Base-by-base conservation (phyloP, 2,888 invertebrate genomes). In the Euplexia lucipara region DNA sequence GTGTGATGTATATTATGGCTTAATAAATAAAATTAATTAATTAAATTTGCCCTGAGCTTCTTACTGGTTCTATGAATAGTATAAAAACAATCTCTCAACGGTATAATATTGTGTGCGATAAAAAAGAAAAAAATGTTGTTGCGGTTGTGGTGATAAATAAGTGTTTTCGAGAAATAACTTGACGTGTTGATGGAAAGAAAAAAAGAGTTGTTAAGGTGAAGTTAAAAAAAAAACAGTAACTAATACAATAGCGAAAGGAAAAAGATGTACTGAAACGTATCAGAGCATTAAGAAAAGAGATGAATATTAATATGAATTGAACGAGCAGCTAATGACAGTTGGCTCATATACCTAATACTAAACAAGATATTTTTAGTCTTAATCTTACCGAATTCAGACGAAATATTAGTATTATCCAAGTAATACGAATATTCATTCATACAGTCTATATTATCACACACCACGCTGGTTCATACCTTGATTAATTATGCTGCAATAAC, bases 11-110 rank as follows among this genome's bases (percentile, higher is more conserved):
- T 60, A 74, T 70, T 70, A 78, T 53, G 65, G 58, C 71, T 78
- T 62, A 62, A 75, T 67, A 60, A 71, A 74, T 70, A 70, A 65
- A 70, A 62, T 42, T 74, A 61, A 74, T 64, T 77, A 70, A 78
- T 78, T 78, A 60, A 67, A 67, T 42, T 52, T 0, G 30, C 63
- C 59, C 32, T 75, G 63, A 30, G 47, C 42, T 57, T n/a, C n/a
- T n/a, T n/a, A 62, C 71, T 57, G 14, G 63, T 76, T 74, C 77
- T 53, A 70, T 45, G 79, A 74, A 79, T 70, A 16, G 30, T 30
- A 57, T 53, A 70, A 74, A 73, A 79, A 73, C 63, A 45, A 54
- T 75, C 47, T 34, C 41, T 45, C 57, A 58, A 60, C 42, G 39
- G 56, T 45, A 53, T 57, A 64, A 47, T 53, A 64, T 41, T 54